phyloP scores from a whole-genome alignment of 2,888 invertebrate genomes.

The Lepidochitona cinerea region DNA sequence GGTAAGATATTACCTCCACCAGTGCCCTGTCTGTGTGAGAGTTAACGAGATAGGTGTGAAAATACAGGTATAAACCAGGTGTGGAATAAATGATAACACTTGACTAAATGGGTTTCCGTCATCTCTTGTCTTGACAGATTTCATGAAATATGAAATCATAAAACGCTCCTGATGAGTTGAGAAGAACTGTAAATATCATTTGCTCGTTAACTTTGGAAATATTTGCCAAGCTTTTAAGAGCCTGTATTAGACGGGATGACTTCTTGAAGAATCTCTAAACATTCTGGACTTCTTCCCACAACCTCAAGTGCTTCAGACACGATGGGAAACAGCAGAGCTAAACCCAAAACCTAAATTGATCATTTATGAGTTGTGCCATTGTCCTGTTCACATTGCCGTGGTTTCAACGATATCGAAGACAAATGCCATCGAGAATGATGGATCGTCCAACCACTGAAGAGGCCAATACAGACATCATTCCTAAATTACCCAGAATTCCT shows the following conservation, averaged over 20 bases:
- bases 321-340: too few relatives aligned
- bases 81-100: not conserved
- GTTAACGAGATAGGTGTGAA: too few relatives aligned
- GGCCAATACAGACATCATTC: not conserved
- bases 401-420: too few relatives aligned
- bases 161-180: not conserved
- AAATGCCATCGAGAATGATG: not conserved
- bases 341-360: too few relatives aligned
- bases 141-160: not conserved
- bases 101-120: not conserved
- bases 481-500: not conserved
- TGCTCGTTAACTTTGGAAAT: not conserved
- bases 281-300: not conserved
- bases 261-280: not conserved
- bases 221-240: not conserved
- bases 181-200: not conserved
- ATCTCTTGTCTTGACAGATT: not conserved
- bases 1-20: too few relatives aligned
- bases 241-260: not conserved
- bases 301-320: not conserved
- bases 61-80: not conserved
- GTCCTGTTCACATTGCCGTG: too few relatives aligned
- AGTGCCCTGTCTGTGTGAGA: too few relatives aligned
- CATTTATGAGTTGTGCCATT: too few relatives aligned
- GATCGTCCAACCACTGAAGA: not conserved